Evolutionary conservation across 2,113 vertebrate species (phyloP), one percentile per base, ranked within the genome.

Genomic region (Anolis sagrei): DNA sequence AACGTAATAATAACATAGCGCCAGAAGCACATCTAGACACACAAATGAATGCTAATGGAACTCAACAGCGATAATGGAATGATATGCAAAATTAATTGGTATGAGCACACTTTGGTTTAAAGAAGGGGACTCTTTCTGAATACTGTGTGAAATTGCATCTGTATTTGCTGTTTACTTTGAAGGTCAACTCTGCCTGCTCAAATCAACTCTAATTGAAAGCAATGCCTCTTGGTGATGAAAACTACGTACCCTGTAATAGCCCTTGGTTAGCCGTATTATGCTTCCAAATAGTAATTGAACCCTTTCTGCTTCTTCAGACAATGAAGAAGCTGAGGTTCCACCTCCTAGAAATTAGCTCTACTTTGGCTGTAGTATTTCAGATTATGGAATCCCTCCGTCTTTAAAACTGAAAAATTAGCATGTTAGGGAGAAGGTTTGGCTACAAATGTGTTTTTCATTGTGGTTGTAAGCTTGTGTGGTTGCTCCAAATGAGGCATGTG

Each of bases 31-130:
- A 70, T 70, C 75, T 13, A n/a, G 58, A 16, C 73, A 34, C 66
- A 76, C 49, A 39, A 58, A 85, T 72, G 78, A 84, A 78, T 34
- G 62, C 78, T 78, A 70, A 29, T 85, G 48, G 32, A 85, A 39
- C 75, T 58, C 48, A 78, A 29, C 64, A 78, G 23, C 34, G 70
- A 85, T 85, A 69, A 70, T 23, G 75, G 32, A 21, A 39, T 75
- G 9, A n/a, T 39, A 70, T 77, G 10, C 54, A n/a, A 54, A 70
- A 69, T 51, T 58, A 58, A 78, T 78, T 58, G 62, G 18, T 44
- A 11, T 36, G 25, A 27, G 69, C 69, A 5, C 23, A 70, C n/a
- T 78, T 69, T 78, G 75, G 48, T 78, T 84, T 29, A 69, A 78
- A 48, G 44, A 68, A 78, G 64, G 75, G 39, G 44, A 4, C 62